phyloP scores from a whole-genome alignment of 1,140 invertebrate species.

The Pararge aegeria region DNA sequence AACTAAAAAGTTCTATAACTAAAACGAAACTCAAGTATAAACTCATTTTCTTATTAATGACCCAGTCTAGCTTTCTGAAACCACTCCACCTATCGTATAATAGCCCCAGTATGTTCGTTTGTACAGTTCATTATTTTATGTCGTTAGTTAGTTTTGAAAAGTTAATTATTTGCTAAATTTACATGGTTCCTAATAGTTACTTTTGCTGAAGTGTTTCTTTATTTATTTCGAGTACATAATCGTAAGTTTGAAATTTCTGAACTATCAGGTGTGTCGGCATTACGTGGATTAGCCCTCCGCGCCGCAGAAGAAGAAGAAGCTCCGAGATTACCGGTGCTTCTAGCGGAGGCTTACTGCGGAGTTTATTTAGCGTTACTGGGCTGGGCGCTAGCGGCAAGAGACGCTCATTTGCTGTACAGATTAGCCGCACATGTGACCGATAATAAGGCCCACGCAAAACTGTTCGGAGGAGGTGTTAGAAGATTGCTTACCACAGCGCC shows the following conservation, averaged over 20 bases:
- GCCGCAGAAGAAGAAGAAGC: slow-evolving; percentile 99
- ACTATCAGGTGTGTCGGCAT: slow-evolving; percentile 88
- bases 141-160: too few species aligned
- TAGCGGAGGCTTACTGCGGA: slow-evolving; percentile 95
- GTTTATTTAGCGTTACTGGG: slow-evolving; percentile 95
- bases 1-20: neutral
- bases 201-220: too few species aligned
- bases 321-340: slow-evolving; percentile 93
- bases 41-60: too few species aligned
- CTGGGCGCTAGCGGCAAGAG: slow-evolving; percentile 96
- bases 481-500: slow-evolving; percentile 90
- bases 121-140: too few species aligned
- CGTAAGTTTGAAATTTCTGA: neutral
- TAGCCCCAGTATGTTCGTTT: too few species aligned
- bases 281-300: slow-evolving; percentile 92
- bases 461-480: slow-evolving; percentile 98
- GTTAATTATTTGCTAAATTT: too few species aligned
- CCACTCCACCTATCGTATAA: too few species aligned
- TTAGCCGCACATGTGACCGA: slow-evolving; percentile 92
- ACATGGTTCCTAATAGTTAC: too few species aligned
- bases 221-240: too few species aligned
- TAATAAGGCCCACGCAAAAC: slow-evolving; percentile 89
- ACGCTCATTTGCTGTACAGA: slow-evolving; percentile 95
- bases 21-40: neutral
- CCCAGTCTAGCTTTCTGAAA: too few species aligned